phyloP scores from a whole-genome alignment of 2,888 invertebrate species.

The Rhimphoctona megacephalus region DNA sequence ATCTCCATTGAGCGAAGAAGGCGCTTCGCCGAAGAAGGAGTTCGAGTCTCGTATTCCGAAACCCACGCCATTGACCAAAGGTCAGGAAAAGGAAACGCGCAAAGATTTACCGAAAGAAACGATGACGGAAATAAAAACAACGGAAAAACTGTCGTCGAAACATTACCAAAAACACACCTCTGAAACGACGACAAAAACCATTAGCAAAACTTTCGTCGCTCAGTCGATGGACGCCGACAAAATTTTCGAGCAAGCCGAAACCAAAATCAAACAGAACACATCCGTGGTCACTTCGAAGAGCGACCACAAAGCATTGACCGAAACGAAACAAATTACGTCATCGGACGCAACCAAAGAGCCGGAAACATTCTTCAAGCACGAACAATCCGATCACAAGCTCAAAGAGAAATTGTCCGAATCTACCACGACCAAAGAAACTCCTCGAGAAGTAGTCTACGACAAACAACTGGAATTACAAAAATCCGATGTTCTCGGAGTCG shows the following conservation, averaged over 20 bases:
- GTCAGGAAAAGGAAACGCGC: slow-evolving; percentile 69
- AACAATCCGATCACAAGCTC: slow-evolving; percentile 78
- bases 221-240: slow-evolving; percentile 76
- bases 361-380: slow-evolving; percentile 77
- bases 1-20: slow-evolving; percentile 17
- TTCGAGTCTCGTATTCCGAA: slow-evolving; percentile 81
- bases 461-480: slow-evolving; percentile 74
- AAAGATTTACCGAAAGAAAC: slow-evolving; percentile 64
- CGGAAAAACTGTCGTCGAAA: slow-evolving; percentile 76
- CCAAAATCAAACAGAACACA: slow-evolving; percentile 60
- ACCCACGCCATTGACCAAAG: slow-evolving; percentile 54
- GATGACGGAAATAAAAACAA: slow-evolving; percentile 76
- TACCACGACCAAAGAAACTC: slow-evolving; percentile 76
- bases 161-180: slow-evolving; percentile 74
- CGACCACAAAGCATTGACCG: slow-evolving; percentile 77
- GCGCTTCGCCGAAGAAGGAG: slow-evolving; percentile 68
- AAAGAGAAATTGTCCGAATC: slow-evolving; percentile 77
- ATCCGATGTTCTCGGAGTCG: slow-evolving; percentile 72
- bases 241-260: slow-evolving; percentile 73
- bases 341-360: slow-evolving; percentile 77
- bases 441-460: slow-evolving; percentile 77
- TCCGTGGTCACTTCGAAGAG: slow-evolving; percentile 76
- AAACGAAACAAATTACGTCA: slow-evolving; percentile 78
- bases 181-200: slow-evolving; percentile 75
- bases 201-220: slow-evolving; percentile 74